Conservation (phyloP, 2,113 vertebrate species). For the Neotragus moschatus region DNA sequence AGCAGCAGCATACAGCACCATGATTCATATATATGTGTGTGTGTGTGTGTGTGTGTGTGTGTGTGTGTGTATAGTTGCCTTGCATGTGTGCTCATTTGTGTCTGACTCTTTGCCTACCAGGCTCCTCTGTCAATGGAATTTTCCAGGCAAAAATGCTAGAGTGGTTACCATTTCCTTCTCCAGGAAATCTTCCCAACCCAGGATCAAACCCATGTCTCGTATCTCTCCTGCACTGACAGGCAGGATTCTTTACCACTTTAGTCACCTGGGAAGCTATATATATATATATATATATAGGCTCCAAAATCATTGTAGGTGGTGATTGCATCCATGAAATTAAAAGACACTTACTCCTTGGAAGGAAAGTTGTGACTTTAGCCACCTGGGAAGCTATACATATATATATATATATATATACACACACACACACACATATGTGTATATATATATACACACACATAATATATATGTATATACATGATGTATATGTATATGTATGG, state of each 20-base stretch:
- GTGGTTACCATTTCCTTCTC: background rate
- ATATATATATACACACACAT: background rate
- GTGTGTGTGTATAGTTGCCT: background rate
- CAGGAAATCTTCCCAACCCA: background rate
- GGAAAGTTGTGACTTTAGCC: too few relatives aligned
- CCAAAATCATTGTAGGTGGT: too few relatives aligned
- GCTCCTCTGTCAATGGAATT: background rate
- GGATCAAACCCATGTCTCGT: background rate
- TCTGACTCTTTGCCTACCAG: background rate
- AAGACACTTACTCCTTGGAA: too few relatives aligned
- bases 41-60: background rate
- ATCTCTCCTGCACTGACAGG: background rate
- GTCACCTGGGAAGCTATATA: background rate
- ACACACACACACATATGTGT: accelerated
- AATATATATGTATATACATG: background rate
- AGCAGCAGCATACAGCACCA: background rate
- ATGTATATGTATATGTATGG: background rate
- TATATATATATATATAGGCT: too few relatives aligned
- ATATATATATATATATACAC: accelerated
- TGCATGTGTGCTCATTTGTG: background rate
- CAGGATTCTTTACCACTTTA: background rate
- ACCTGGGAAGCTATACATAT: too few relatives aligned
- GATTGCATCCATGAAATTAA: too few relatives aligned
- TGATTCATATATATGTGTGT: accelerated
- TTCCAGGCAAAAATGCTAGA: background rate